Base-by-base conservation (phyloP, 2,113 vertebrate species). In the Lampris incognitus region DNA sequence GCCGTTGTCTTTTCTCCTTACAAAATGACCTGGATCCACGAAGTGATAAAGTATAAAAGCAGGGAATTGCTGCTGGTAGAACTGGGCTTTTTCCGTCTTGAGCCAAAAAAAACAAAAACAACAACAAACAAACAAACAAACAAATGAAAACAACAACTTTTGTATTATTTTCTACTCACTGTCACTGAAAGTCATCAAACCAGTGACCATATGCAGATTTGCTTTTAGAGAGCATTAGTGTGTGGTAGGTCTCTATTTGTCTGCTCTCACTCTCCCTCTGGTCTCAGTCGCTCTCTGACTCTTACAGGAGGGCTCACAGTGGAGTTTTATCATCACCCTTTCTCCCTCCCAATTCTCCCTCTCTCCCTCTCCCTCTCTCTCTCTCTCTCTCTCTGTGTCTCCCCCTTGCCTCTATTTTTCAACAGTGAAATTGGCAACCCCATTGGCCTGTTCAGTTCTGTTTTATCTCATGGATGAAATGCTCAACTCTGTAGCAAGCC, bases 391-490 rank as follows among this genome's bases (percentile, higher is more conserved):
- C 76, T 66, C 74, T 44, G 56, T 70, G 83, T 66, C 46, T 66
- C 76, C 76, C 76, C 72, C 74, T 82, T 72, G 67, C 52, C 72
- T 85, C 85, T 84, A 66, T 76, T 78, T 84, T 86, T 75, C 86
- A 67, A 85, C 86, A 85, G 89, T 80, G 78, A 81, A 73, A 85
- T 85, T 92, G 93, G 92, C 92, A 92, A 89, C 69, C 83, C 78
- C 10, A 77, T 80, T 77, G 37, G 84, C 83, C 78, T 91, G 83
- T 89, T 91, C 88, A 90, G 91, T 88, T 85, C 90, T 89, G 89
- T 86, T 93, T 91, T 88, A 94, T 93, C 94, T 93, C 93, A 87
- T 83, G 90, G 90, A 90, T 89, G 89, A 94, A 95, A 93, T 92
- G 87, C 90, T 93, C 71, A 88, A 89, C 79, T 88, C 87, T 89